Percentiles rank a stretch among this genome's conserved stretches.
Evolutionary conservation across 1,140 invertebrate genomes (phyloP).

Genomic region (Drosophila nannoptera): DNA sequence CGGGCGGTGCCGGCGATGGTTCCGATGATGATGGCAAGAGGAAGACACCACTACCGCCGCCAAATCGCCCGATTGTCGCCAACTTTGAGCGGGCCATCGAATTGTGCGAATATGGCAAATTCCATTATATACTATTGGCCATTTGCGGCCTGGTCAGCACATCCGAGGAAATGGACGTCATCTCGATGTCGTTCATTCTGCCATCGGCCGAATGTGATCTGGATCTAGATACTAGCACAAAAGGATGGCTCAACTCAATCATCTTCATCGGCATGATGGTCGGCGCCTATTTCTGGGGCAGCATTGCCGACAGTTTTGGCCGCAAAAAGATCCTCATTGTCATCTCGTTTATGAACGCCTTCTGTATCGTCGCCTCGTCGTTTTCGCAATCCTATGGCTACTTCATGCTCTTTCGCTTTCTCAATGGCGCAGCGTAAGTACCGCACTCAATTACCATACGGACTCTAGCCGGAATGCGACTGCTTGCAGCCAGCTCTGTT

Average conservation of each 20-base stretch:
- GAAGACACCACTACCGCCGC: constrained; percentile 67
- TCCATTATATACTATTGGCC: constrained; percentile 92
- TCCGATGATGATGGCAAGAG: constrained; percentile 48
- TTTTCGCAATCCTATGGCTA: constrained; percentile 91
- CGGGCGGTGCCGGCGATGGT: constrained; percentile 58
- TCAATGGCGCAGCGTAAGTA: constrained; percentile 95
- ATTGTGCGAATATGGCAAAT: constrained; percentile 93
- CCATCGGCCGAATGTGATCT: constrained; percentile 96
- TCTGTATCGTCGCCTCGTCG: constrained; percentile 92
- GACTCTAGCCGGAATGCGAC: no score
- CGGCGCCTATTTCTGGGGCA: constrained; percentile 94
- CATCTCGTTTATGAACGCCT: constrained; percentile 92
- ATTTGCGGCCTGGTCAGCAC: constrained; percentile 96
- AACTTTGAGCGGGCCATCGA: constrained; percentile 91
- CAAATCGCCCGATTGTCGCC: constrained; percentile 83
- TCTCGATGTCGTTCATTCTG: constrained; percentile 95
- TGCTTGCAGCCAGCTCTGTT: neutral
- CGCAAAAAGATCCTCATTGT: constrained; percentile 91
- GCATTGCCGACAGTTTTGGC: constrained; percentile 91
- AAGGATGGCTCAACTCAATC: constrained; percentile 92
- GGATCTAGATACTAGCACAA: constrained; percentile 89
- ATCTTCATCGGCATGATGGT: constrained; percentile 96
- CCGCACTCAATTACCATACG: neutral
- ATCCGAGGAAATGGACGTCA: constrained; percentile 96
- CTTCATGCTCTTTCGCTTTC: constrained; percentile 92